Evolutionary conservation across 2,888 invertebrate genomes (phyloP), one percentile per base, ranked within the genome.

Genomic region (Perizoma flavofasciatum): DNA sequence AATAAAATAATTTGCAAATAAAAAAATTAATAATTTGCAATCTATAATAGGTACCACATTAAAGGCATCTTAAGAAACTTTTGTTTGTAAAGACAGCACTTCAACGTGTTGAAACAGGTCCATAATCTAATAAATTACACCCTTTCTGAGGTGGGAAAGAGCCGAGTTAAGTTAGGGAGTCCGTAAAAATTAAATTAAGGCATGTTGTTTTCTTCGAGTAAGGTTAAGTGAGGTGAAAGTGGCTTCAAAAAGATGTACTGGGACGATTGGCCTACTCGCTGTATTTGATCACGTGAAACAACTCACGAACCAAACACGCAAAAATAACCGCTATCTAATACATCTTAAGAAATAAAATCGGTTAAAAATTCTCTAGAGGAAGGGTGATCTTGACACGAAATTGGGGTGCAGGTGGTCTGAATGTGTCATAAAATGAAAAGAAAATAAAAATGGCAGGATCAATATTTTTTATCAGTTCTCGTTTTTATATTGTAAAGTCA

Each of bases 121-220:
- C 59, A 52, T 60, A 55, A 55, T 51, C 39, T 39, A 59, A 59
- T 55, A 52, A 60, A 60, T 55, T 48, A 50, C 34, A 43, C 47
- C 51, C 47, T 55, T 50, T 50, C 37, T 55, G 55, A 48, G 51
- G 60, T 60, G 37, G n/a, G 43, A 37, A 55, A 40, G 55, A 44
- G 58, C 48, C 48, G 49, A n/a, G 49, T 49, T 41, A 53, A 56
- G 54, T 59, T 59, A 59, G 54, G 33, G 32, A 58, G 49, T 55
- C 55, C 53, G 60, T 64, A 69, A 68, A 71, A 75, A 77, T 76
- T 73, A 73, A 75, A 75, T 77, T 74, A 73, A 55, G 51, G 48
- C 39, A 61, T 52, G 68, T 60, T 73, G 68, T 75, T 71, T 76
- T 69, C 67, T 59, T 50, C 62, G 62, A 55, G 61, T 56, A 46